Evolutionary conservation across 2,113 vertebrate species (phyloP).

Genomic region (Quiscalus mexicanus): DNA sequence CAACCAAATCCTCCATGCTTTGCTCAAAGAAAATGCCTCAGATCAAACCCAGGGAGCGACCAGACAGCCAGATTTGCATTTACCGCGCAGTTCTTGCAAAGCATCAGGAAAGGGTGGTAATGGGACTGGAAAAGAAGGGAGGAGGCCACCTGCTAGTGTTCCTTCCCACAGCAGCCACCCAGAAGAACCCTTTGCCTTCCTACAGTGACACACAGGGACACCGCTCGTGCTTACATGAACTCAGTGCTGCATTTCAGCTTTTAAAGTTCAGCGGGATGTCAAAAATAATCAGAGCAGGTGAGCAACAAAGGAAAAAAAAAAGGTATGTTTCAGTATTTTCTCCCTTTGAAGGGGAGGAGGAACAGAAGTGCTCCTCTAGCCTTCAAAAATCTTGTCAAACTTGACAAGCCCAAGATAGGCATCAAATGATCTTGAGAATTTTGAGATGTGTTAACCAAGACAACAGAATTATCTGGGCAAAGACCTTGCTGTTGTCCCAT

Average conservation of each 20-base stretch:
- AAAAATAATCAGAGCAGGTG: background rate
- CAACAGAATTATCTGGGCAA: background rate
- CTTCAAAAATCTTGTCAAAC: background rate
- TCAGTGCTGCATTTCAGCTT: background rate
- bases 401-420: background rate
- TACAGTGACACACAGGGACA: rapidly evolving
- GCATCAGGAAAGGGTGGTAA: background rate
- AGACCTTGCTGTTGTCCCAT: background rate
- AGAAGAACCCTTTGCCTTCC: background rate
- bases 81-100: background rate
- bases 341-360: background rate
- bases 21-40: background rate
- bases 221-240: rapidly evolving
- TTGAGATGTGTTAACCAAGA: rapidly evolving
- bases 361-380: background rate
- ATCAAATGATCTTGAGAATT: background rate
- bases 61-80: background rate
- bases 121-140: background rate
- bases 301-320: background rate
- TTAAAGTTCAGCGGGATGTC: background rate
- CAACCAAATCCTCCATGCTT: background rate
- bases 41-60: background rate
- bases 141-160: background rate
- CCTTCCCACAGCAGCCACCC: background rate
- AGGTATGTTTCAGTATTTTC: background rate